A percentile compares a stretch with the other conserved stretches of the same genome.
phyloP scores from a whole-genome alignment of 2,113 vertebrate species.

The Nyctereutes procyonoides region DNA sequence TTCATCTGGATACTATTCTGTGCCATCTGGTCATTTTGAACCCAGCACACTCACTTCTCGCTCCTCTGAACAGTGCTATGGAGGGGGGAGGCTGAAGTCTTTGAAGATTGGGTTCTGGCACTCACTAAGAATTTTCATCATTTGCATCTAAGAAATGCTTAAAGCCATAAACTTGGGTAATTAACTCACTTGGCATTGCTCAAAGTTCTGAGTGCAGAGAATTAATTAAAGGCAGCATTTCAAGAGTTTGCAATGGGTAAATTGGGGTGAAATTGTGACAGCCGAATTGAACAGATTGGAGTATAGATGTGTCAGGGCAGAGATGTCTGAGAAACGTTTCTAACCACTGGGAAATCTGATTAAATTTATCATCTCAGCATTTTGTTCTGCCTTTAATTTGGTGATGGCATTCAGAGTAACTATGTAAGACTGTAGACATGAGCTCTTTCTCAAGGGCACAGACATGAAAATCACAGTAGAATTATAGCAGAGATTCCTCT shows the following conservation, averaged over 20 bases:
- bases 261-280: slow-evolving; percentile 66
- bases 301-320: slow-evolving; percentile 11
- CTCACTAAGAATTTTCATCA: slow-evolving; percentile 63
- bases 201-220: slow-evolving; percentile 65
- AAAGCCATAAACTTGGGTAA: slow-evolving; percentile 75
- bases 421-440: not conserved
- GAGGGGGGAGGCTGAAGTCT: not conserved
- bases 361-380: slow-evolving; percentile 31
- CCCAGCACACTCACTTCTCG: not conserved
- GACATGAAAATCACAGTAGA: not conserved
- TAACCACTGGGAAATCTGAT: slow-evolving; percentile 43
- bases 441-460: not conserved
- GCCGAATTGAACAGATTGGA: slow-evolving; percentile 51
- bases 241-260: slow-evolving; percentile 68
- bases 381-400: slow-evolving; percentile 18
- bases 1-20: not conserved
- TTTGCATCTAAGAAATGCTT: slow-evolving; percentile 73
- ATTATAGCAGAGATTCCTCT: not conserved
- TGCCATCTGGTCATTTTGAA: slow-evolving; percentile 2
- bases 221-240: slow-evolving; percentile 69
- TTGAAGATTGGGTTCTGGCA: slow-evolving; percentile 59
- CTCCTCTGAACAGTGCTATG: not conserved
- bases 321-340: slow-evolving; percentile 14
- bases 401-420: not conserved
- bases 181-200: slow-evolving; percentile 74